Conservation (phyloP, 2,797 vertebrate species). For the Urosaurus nigricauda region DNA sequence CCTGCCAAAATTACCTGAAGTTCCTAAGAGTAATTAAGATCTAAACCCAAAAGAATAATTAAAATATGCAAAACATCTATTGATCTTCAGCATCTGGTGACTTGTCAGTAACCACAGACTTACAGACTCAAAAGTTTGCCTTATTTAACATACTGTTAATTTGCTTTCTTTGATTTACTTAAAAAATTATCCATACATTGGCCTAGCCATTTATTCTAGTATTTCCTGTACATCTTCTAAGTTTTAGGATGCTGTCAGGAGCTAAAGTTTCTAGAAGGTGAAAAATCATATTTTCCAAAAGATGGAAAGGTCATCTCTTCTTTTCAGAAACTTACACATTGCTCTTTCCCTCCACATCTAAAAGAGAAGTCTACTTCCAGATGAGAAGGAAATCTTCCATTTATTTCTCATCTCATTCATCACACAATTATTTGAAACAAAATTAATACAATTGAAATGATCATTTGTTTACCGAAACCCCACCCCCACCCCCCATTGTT, state of each 20-base stretch:
- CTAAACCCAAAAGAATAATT: conserved; percentile 67
- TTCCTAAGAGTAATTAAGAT: conserved; percentile 67
- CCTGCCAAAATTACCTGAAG: conserved; percentile 61
- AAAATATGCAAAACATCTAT: conserved; percentile 60
- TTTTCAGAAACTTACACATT: conserved; percentile 39
- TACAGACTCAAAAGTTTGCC: conserved; percentile 38
- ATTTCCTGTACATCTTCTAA: conserved; percentile 53
- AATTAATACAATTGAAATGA: neutral
- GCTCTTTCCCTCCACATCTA: conserved; percentile 24
- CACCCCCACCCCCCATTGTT: too few species aligned
- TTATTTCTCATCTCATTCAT: neutral
- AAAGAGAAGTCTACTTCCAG: neutral
- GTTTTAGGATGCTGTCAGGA: conserved; percentile 52
- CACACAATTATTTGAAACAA: neutral
- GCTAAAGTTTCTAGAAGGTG: conserved; percentile 51
- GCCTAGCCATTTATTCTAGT: conserved; percentile 42
- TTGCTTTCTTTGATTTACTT: conserved; percentile 58
- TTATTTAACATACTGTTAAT: conserved; percentile 54
- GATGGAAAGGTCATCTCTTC: conserved; percentile 48
- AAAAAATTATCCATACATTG: conserved; percentile 21
- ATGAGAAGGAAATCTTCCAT: neutral
- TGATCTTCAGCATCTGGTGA: conserved; percentile 66
- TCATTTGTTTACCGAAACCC: too few species aligned
- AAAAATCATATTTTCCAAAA: conserved; percentile 56
- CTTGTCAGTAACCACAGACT: conserved; percentile 61